phyloP scores from a whole-genome alignment of 2,113 vertebrate genomes.

The Mobula birostris region DNA sequence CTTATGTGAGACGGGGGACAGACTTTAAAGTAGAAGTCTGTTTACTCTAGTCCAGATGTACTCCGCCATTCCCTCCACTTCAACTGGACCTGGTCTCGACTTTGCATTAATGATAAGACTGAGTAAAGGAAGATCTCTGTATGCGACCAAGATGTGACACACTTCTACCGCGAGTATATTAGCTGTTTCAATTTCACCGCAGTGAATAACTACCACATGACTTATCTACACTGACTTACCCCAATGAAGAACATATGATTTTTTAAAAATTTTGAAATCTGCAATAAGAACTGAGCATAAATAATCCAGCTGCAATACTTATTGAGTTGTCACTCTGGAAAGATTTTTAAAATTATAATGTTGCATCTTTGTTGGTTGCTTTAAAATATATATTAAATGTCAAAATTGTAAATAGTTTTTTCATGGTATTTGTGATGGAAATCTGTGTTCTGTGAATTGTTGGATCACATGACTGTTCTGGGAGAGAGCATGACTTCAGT shows the following conservation, averaged over 20 bases:
- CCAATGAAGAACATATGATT: neutral
- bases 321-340: neutral
- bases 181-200: neutral
- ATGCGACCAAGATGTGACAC: neutral
- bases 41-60: neutral
- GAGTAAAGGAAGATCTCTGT: neutral
- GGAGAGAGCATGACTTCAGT: neutral
- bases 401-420: neutral
- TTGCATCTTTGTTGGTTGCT: neutral
- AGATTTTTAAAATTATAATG: neutral
- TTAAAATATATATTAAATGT: neutral
- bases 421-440: neutral
- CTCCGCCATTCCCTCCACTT: neutral
- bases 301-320: neutral
- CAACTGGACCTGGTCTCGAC: neutral
- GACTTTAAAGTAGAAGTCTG: neutral
- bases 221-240: neutral
- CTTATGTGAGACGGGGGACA: neutral
- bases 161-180: neutral
- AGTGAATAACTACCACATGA: neutral
- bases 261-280: neutral
- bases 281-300: neutral
- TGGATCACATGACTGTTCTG: neutral
- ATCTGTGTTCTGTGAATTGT: neutral
- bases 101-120: neutral